Percentiles rank a stretch among this genome's conserved stretches.
Conservation (phyloP, 2,113 vertebrate species). For the Coreoperca whiteheadi region DNA sequence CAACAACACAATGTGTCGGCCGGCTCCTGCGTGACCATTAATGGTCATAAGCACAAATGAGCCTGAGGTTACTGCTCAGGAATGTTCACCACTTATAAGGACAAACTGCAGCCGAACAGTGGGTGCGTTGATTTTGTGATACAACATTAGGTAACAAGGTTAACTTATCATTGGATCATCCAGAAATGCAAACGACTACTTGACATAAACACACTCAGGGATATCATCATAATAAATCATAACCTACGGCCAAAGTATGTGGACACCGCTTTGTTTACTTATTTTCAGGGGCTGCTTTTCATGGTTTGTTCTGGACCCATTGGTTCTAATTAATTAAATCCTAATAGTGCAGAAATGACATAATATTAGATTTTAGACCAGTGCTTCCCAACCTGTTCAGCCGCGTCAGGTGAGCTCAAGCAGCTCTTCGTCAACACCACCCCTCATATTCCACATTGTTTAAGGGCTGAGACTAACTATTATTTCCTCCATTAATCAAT, state of each 20-base stretch:
- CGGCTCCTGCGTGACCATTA: conserved; percentile 55
- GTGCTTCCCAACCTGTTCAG: too few species aligned
- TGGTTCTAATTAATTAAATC: too few species aligned
- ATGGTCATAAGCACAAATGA: conserved; percentile 59
- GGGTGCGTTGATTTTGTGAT: conserved; percentile 4
- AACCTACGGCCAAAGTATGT: neutral
- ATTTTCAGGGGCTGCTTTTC: too few species aligned
- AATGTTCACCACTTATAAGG: conserved; percentile 51
- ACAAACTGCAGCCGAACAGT: conserved; percentile 25
- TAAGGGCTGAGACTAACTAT: too few species aligned
- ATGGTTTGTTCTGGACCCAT: too few species aligned
- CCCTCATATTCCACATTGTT: too few species aligned
- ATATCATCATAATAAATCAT: neutral
- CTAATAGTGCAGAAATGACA: too few species aligned
- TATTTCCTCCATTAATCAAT: too few species aligned
- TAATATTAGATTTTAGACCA: too few species aligned
- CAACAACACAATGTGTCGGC: neutral
- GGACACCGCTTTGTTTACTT: too few species aligned
- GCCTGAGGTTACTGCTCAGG: conserved; percentile 17
- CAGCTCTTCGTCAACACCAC: too few species aligned
- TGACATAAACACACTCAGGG: neutral
- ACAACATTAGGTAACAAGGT: neutral
- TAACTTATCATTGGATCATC: neutral
- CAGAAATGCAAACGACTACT: neutral
- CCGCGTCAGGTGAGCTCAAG: too few species aligned